Evolutionary conservation across 2,797 vertebrate genomes (phyloP).

Genomic region (Rhabdophis nuchalis): DNA sequence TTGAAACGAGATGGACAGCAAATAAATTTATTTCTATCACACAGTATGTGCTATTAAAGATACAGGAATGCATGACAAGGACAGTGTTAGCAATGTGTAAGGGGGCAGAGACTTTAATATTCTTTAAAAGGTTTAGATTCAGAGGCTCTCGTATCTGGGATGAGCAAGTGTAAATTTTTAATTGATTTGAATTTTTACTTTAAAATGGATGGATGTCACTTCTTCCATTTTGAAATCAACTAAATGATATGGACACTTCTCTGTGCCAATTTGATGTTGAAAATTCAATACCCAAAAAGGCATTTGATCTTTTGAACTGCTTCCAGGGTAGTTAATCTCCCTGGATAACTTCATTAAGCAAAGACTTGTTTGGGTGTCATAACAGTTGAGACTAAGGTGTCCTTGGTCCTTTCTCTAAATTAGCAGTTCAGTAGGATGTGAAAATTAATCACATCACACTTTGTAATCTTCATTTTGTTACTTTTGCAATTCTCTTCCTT

Average conservation of each 20-base stretch:
- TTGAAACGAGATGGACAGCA: neutral
- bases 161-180: neutral
- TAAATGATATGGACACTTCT: neutral
- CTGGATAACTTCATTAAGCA: neutral
- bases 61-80: neutral
- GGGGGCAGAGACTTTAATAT: neutral
- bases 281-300: neutral
- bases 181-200: neutral
- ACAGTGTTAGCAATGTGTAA: neutral
- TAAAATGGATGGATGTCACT: neutral
- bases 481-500: too few species aligned
- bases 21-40: neutral
- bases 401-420: neutral
- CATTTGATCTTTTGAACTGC: neutral
- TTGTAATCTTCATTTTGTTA: neutral
- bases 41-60: neutral
- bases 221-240: neutral
- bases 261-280: neutral
- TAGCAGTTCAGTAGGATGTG: neutral
- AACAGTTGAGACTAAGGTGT: neutral
- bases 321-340: neutral
- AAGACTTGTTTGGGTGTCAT: neutral
- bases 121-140: neutral
- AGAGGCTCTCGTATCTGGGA: neutral
- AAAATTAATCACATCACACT: neutral